Evolutionary conservation across 2,888 invertebrate species (phyloP), one percentile per base, ranked within the genome.

Genomic region (Calameuta idolon): DNA sequence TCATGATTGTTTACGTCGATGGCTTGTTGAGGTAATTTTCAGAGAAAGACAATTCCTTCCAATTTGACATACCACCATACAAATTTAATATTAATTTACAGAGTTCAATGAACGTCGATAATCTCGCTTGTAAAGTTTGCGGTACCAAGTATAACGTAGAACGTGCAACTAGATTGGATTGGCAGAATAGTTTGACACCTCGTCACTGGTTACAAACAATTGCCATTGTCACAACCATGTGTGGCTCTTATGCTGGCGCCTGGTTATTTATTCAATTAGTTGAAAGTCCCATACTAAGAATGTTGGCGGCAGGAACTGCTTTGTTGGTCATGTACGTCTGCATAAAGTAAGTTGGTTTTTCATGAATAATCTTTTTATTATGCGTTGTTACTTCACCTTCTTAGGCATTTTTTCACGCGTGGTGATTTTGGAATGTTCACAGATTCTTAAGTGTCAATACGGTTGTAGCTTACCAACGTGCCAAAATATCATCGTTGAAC

Each of bases 391-490:
- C 23, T 55, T 55, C 9, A 55, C 1, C 2, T 55, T 23, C 9
- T 55, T 15, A 23, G 23, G 23, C 23, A 55, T 55, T 55, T 9
- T 1, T 55, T 55, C 55, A 23, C 9, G 55, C 23, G 23, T 2
- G 15, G 55, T 23, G 2, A 55, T 55, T 55, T 55, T 55, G 55
- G 23, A 55, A 55, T 84, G 81, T 81, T 92, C 91, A 5, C 92
- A 97, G 98, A 91, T 96, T 96, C 91, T 93, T 98, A 83, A 96
- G 97, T 81, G 95, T 96, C 90, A 97, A 97, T 89, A 97, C 97
- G 2, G 95, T 97, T 75, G 95, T 96, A 78, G 97, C 97, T n/a
- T 97, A 97, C 93, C 97, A 97, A 88, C 94, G 97, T 81, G 97
- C 98, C 85, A 97, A 96, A 92, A 96, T 97, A 15, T 97, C 97